Base-by-base conservation (phyloP, 92 coral and sea anemone genomes). In the Virgularia gustaviana region DNA sequence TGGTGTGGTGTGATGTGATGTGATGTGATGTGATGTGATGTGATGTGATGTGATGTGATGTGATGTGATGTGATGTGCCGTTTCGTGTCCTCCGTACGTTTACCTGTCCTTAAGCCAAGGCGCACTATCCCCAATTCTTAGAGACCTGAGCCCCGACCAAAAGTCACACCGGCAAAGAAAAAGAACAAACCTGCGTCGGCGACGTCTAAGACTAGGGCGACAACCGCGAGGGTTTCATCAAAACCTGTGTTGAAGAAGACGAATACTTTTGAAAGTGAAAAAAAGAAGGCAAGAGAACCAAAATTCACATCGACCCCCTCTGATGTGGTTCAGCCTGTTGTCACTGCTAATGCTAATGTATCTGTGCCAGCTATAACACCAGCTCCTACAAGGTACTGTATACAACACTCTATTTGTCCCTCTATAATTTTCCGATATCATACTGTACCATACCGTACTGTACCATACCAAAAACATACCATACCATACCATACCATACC, bases 281-380 rank as follows among this genome's bases (percentile, higher is more conserved):
- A 32, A 5, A 47, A 34, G 18, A 47, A 47, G 16, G 55, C 49
- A 9, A 65, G 32, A 43, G 47, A 16, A 49, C 74, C 74, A 20
- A 39, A 42, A 13, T 31, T 42, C 18, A 45, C 59, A 27, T 67
- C 74, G 34, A 67, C 74, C 41, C 74, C 74, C 1, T 39, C 74
- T 0, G 59, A 45, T 0, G 74, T 30, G 6, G 15, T 19, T 15
- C 59, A 67, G 11, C 74, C 32, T 30, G 42, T n/a, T 47, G 56
- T 36, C 8, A 6, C 55, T n/a, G 2, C 15, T n/a, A 22, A 2
- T 1, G 35, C 43, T 6, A 53, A 29, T 11, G 59, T 29, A 10
- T 12, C 4, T 13, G 22, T 23, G 34, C 24, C 59, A 2, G 53
- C 31, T 47, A 3, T 25, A 1, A 53, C 27, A 11, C 59, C 22